Evolutionary conservation across 2,888 invertebrate genomes (phyloP), one percentile per base, ranked within the genome.

Genomic region (Pyrgus malvae): DNA sequence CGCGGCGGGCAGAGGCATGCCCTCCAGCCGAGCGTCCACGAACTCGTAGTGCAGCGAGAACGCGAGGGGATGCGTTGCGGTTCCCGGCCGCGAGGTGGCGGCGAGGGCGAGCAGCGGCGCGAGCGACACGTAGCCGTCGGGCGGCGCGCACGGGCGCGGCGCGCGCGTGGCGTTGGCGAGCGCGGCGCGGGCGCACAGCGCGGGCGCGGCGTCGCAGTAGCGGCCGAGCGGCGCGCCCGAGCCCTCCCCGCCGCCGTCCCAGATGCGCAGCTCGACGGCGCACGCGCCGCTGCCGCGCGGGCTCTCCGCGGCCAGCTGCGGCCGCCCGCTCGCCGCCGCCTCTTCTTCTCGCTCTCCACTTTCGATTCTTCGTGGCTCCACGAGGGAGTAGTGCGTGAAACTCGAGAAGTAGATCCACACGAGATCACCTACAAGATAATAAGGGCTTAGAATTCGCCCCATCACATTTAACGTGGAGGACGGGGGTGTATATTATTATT

Each of bases 351-450:
- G 89, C 71, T 92, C 92, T 57, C 84, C 89, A 70, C 91, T 91
- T 59, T 92, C 93, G 57, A 87, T 87, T 3, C 83, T 78, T 2
- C 79, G 76, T 48, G 74, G 69, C 56, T 88, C 89, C 66, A 94
- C 89, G 59, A 96, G 86, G 60, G 95, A 95, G 72, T 95, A 93
- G 67, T 96, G 95, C 65, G 94, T 95, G 84, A 95, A 97, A 61
- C 96, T 96, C 61, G 95, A 93, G 78, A 97, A 97, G 81, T 95
- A 96, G 64, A 97, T 91, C 97, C 97, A 97, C 54, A 97, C 93
- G 59, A 95, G 92, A 77, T 96, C 96, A 46, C 94, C 92, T 90
- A 69, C 6, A 21, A 37, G 3, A 16, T n/a, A n/a, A n/a, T n/a
- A n/a, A n/a, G n/a, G n/a, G n/a, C n/a, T n/a, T n/a, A 12, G 1